Evolutionary conservation across 2,797 vertebrate genomes (phyloP).

Genomic region (Alosa sapidissima): DNA sequence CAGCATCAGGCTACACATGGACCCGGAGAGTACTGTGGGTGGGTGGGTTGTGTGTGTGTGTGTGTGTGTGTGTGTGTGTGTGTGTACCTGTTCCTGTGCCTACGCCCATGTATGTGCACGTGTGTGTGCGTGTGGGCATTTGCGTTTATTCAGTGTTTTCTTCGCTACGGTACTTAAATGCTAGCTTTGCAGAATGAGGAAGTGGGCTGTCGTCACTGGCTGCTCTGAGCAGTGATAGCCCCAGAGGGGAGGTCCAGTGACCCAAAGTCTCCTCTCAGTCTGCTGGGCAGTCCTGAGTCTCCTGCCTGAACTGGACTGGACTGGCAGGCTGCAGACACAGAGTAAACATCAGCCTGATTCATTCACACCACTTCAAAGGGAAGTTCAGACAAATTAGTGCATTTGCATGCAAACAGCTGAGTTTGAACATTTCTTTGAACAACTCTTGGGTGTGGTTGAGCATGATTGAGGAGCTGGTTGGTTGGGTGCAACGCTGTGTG

Average conservation of each 20-base stretch:
- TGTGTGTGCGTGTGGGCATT: neutral
- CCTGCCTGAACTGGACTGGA: neutral
- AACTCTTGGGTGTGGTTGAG: neutral
- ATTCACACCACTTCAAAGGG: neutral
- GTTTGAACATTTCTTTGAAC: neutral
- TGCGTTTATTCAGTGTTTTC: neutral
- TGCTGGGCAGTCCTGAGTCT: neutral
- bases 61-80: neutral
- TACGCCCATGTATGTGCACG: neutral
- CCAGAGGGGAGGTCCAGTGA: neutral
- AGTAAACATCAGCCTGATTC: neutral
- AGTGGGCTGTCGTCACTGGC: neutral
- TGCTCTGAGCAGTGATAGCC: neutral
- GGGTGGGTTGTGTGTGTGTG: neutral
- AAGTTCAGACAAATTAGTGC: neutral
- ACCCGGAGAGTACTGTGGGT: constrained; percentile 38
- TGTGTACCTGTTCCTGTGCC: neutral
- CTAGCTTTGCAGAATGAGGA: neutral
- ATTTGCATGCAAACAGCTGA: neutral
- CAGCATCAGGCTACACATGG: constrained; percentile 56
- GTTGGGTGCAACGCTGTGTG: neutral
- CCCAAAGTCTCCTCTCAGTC: constrained; percentile 12
- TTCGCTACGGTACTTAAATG: neutral
- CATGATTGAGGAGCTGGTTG: neutral
- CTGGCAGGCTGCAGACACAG: neutral